Percentiles rank a stretch among this genome's conserved stretches.
phyloP scores from a whole-genome alignment of 2,888 invertebrate species.

The Erynnis tages region DNA sequence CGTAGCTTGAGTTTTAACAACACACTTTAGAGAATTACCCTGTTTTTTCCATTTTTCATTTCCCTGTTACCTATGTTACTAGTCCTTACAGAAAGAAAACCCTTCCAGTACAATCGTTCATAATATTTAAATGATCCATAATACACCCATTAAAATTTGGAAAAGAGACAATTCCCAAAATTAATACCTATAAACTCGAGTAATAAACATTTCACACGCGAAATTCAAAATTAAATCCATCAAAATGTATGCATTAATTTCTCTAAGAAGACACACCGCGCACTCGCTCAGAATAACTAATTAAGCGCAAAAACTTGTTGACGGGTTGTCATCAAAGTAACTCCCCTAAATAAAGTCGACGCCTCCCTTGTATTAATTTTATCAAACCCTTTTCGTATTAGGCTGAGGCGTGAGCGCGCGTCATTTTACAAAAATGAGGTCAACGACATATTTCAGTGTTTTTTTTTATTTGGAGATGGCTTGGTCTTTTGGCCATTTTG shows the following conservation, averaged over 20 bases:
- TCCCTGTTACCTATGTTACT: too few relatives aligned
- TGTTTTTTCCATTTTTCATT: too few relatives aligned
- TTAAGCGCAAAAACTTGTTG: slow-evolving; percentile 21
- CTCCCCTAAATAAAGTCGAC: slow-evolving; percentile 22
- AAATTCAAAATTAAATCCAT: neutral
- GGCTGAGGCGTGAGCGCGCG: slow-evolving; percentile 11
- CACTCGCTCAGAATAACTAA: slow-evolving; percentile 5
- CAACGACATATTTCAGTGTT: slow-evolving; percentile 8
- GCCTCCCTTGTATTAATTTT: slow-evolving; percentile 22
- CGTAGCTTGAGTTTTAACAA: too few relatives aligned
- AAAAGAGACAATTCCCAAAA: too few relatives aligned
- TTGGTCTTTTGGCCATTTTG: too few relatives aligned
- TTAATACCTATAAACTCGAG: too few relatives aligned
- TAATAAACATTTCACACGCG: neutral
- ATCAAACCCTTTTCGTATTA: slow-evolving; percentile 23
- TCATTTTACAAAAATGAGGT: slow-evolving; percentile 1
- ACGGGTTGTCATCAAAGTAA: slow-evolving; percentile 16
- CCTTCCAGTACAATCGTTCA: too few relatives aligned
- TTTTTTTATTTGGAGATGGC: too few relatives aligned
- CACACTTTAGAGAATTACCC: too few relatives aligned
- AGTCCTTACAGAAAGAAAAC: too few relatives aligned
- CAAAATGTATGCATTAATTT: neutral
- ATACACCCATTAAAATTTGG: too few relatives aligned
- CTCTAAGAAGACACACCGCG: neutral
- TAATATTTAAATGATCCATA: too few relatives aligned